phyloP scores from a whole-genome alignment of 2,797 vertebrate species.

The Salmo trutta region DNA sequence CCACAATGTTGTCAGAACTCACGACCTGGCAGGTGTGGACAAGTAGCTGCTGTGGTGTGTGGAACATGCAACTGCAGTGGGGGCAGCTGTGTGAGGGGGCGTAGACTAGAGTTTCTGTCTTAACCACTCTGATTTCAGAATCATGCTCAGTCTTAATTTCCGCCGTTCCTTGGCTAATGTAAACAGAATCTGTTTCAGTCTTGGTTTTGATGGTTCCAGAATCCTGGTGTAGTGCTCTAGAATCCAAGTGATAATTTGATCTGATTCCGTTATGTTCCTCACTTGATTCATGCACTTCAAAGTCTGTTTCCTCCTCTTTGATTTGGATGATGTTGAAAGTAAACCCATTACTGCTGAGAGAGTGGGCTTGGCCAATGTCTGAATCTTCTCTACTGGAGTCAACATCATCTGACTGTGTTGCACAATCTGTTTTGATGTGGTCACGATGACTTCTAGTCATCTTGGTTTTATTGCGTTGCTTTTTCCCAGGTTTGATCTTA shows the following conservation, averaged over 20 bases:
- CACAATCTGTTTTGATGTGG: not conserved
- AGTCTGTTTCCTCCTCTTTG: slow-evolving; percentile 3
- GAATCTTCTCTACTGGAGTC: not conserved
- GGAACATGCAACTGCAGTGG: not conserved
- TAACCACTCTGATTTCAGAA: slow-evolving; percentile 18
- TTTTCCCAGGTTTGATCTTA: not conserved
- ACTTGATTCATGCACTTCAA: not conserved
- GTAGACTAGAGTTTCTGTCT: slow-evolving; percentile 14
- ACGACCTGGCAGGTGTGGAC: not conserved
- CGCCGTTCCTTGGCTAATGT: slow-evolving; percentile 12
- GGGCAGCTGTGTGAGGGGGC: not conserved
- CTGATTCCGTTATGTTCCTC: not conserved
- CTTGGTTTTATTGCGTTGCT: not conserved
- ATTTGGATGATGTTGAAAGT: not conserved
- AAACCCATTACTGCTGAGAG: not conserved
- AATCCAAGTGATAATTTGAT: slow-evolving; percentile 3
- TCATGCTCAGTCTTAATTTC: slow-evolving; percentile 40
- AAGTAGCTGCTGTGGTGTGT: not conserved
- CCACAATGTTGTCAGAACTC: not conserved
- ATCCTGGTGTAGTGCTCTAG: slow-evolving; percentile 1
- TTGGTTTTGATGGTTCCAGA: slow-evolving; percentile 22
- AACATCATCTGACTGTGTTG: not conserved
- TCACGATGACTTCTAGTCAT: not conserved
- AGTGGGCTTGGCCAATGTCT: not conserved
- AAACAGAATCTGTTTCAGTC: slow-evolving; percentile 30